A percentile compares a stretch with the other conserved stretches of the same genome.
phyloP scores from a whole-genome alignment of 2,888 invertebrate genomes.

The Piscicola geometra region DNA sequence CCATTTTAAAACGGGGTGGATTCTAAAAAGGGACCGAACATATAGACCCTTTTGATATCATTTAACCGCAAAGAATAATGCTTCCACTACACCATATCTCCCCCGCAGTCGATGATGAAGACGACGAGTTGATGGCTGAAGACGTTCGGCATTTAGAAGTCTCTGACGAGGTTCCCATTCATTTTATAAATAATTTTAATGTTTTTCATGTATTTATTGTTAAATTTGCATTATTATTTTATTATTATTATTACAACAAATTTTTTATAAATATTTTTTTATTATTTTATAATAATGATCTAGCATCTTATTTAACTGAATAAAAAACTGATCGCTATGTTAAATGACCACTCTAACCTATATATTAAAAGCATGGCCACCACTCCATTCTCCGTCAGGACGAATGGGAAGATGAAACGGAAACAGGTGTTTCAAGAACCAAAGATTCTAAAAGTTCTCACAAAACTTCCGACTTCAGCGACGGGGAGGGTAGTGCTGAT shows the following conservation, averaged over 20 bases:
- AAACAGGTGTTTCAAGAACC: not conserved
- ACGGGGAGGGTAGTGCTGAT: not conserved
- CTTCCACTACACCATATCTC: too few species aligned
- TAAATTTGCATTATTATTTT: not conserved
- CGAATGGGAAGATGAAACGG: slow-evolving; percentile 11
- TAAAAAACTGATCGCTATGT: too few species aligned
- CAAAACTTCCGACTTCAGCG: not conserved
- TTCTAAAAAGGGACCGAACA: too few species aligned
- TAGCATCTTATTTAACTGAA: too few species aligned
- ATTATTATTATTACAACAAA: not conserved
- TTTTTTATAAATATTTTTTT: not conserved
- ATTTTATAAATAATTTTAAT: not conserved
- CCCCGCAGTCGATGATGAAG: not conserved
- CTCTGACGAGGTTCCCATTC: not conserved
- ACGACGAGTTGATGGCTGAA: slow-evolving; percentile 10
- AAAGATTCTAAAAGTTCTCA: slow-evolving; percentile 1
- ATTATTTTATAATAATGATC: not conserved
- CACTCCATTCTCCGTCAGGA: too few species aligned
- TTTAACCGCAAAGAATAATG: too few species aligned
- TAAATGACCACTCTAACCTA: too few species aligned
- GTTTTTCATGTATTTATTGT: not conserved
- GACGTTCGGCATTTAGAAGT: not conserved
- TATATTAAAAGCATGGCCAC: too few species aligned
- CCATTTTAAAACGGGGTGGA: too few species aligned
- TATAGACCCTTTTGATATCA: too few species aligned